Base-by-base conservation (phyloP, 64 coral and sea anemone species). In the Orbicella faveolata region DNA sequence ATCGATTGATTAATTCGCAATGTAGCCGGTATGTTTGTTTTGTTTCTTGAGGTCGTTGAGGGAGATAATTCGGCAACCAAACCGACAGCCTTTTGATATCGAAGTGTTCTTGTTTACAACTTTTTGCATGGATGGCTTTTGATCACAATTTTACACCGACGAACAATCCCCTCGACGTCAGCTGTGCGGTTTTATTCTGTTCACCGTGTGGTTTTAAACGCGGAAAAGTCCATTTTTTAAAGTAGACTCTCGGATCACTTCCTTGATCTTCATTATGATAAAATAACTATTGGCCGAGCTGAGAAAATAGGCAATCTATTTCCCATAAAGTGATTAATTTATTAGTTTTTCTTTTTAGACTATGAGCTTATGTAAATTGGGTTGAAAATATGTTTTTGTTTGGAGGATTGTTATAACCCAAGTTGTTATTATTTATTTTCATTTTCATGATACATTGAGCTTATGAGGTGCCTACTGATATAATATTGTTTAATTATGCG, bases 1-100 rank as follows among this genome's bases (percentile, higher is more conserved):
- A 34, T 85, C 82, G 36, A 37, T 26, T 23, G 7, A 81, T 81
- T 85, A 85, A 85, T 70, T 68, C 82, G 15, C 82, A 72, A 85
- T 73, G 41, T 72, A 72, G 64, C 63, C 37, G 21, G 19, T 73
- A 11, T 85, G 37, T 85, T 85, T 85, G 23, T 69, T 68, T 84
- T 68, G 36, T 83, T 21, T 85, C 39, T 72, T 39, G 65, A 52
- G 65, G 82, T 63, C 23, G 70, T 85, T 53, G 11, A 72, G 64
- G 82, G 36, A 72, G 62, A 52, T 73, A 83, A 64, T 68, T 51
- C 36, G 9, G 9, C 10, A 85, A 26, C 20, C 48, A 21, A 67
- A 44, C 33, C 12, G 39, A 44, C 61, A 67, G 19, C 15, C 21
- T n/a, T 25, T 70, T 26, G 67, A 26, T n/a, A 26, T 5, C 21